Conservation (phyloP, 2,797 vertebrate species). For the Orestias chungarensis region DNA sequence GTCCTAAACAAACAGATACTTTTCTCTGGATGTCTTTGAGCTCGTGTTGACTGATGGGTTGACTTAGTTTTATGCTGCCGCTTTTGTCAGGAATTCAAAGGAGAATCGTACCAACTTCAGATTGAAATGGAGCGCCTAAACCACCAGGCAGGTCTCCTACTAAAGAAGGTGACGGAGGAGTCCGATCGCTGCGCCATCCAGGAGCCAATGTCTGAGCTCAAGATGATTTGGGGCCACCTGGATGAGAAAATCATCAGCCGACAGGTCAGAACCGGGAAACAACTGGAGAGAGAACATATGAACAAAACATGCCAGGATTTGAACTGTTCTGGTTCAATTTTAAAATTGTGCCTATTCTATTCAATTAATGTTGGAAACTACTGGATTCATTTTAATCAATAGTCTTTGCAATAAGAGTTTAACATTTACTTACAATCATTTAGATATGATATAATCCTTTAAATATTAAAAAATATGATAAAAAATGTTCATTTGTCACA, state of each 20-base stretch:
- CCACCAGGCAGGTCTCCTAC: conserved; percentile 91
- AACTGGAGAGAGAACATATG: not conserved
- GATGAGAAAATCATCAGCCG: conserved; percentile 93
- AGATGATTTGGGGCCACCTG: conserved; percentile 90
- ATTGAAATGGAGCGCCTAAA: conserved; percentile 98
- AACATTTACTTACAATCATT: not conserved
- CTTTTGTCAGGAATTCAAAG: conserved; percentile 89
- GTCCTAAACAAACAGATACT: conserved; percentile 18
- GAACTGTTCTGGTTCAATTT: not conserved
- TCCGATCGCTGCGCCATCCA: conserved; percentile 88
- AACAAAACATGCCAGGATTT: not conserved
- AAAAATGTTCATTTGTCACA: not conserved
- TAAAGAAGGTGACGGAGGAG: conserved; percentile 92
- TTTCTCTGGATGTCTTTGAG: conserved; percentile 39
- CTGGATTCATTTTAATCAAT: not conserved
- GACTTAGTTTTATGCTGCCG: conserved; percentile 10
- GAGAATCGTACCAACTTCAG: conserved; percentile 94
- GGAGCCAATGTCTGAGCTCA: conserved; percentile 93
- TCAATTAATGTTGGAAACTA: not conserved
- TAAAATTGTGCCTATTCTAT: not conserved
- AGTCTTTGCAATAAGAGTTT: not conserved
- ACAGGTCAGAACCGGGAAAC: conserved; percentile 81
- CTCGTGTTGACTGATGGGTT: conserved; percentile 48
- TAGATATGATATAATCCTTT: not conserved
- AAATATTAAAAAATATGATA: not conserved